A percentile compares a stretch with the other conserved stretches of the same genome.
Evolutionary conservation across 2,888 invertebrate genomes (phyloP).

Genomic region (Metellina segmentata): DNA sequence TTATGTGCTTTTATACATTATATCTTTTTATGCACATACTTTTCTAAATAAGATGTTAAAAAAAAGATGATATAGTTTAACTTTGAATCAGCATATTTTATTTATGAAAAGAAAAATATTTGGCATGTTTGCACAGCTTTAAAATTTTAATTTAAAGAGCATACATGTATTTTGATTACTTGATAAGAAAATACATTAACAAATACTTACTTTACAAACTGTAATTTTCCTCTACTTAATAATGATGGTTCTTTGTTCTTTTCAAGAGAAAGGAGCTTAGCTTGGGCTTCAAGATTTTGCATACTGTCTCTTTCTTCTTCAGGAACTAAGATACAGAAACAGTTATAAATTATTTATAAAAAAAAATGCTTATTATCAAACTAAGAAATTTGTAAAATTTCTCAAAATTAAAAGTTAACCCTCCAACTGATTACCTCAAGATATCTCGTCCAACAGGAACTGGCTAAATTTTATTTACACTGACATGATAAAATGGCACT

Average conservation of each 20-base stretch:
- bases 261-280: constrained; percentile 80
- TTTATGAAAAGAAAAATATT: too few species aligned
- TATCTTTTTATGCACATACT: too few species aligned
- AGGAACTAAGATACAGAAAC: constrained; percentile 35
- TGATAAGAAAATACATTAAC: neutral
- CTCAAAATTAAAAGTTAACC: too few species aligned
- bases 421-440: too few species aligned
- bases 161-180: too few species aligned
- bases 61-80: neutral
- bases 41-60: neutral
- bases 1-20: too few species aligned
- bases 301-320: constrained; percentile 88
- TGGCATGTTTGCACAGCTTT: neutral
- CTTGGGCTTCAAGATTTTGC: constrained; percentile 92
- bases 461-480: too few species aligned
- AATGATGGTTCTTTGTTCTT: constrained; percentile 76
- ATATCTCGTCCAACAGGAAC: too few species aligned
- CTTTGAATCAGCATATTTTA: neutral
- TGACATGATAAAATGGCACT: too few species aligned
- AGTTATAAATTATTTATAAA: neutral
- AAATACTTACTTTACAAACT: constrained; percentile 81
- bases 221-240: constrained; percentile 73
- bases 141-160: neutral
- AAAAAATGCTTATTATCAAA: neutral
- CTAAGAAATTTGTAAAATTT: neutral